Conservation (phyloP, 2,888 invertebrate genomes). For the Ochlodes sylvanus region DNA sequence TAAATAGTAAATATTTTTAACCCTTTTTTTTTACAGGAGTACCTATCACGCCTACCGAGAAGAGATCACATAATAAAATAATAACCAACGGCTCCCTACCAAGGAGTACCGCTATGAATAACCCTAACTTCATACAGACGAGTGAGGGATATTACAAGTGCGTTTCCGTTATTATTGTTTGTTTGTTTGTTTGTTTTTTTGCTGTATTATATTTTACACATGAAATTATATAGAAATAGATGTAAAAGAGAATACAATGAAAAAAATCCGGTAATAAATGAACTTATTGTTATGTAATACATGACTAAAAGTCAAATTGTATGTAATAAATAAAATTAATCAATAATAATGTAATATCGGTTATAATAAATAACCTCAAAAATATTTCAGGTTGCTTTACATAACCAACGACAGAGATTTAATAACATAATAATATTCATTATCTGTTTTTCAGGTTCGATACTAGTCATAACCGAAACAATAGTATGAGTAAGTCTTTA, state of each 20-base stretch:
- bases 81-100: constrained; percentile 96
- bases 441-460: constrained; percentile 68
- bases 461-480: constrained; percentile 72
- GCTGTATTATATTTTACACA: too few relatives aligned
- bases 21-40: constrained; percentile 70
- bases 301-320: too few relatives aligned
- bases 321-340: too few relatives aligned
- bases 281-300: too few relatives aligned
- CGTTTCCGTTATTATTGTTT: constrained; percentile 47
- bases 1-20: constrained; percentile 3
- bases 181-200: too few relatives aligned
- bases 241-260: too few relatives aligned
- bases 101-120: constrained; percentile 83
- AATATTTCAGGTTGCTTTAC: too few relatives aligned
- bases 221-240: too few relatives aligned
- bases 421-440: not conserved
- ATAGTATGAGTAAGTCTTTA: constrained; percentile 62
- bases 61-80: constrained; percentile 87
- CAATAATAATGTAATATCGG: too few relatives aligned
- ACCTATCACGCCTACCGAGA: constrained; percentile 79
- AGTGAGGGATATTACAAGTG: constrained; percentile 81
- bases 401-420: too few relatives aligned
- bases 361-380: too few relatives aligned
- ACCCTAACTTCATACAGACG: constrained; percentile 79
- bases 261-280: too few relatives aligned